Evolutionary conservation across 2,113 vertebrate genomes (phyloP), one percentile per base, ranked within the genome.

Genomic region (Hiodon alosoides): DNA sequence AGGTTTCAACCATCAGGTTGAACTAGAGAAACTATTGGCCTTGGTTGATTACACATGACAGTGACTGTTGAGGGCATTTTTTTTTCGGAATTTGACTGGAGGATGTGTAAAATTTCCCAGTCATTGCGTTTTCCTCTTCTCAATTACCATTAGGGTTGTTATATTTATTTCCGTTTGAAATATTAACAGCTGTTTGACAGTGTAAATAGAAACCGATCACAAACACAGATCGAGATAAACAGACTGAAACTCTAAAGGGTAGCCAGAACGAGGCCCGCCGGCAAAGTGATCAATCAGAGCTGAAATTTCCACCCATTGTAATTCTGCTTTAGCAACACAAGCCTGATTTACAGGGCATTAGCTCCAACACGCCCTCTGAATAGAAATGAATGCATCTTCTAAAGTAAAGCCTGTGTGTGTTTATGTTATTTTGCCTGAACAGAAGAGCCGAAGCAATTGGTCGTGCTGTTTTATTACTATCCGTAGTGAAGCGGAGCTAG

Each of bases 301-400:
- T 77, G 81, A 75, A 69, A 72, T 77, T 75, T 75, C 74, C 61
- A 74, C 72, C 69, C 62, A 71, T 76, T 78, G 74, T 72, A 81
- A 80, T 79, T 76, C 79, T 67, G 72, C 74, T 77, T 78, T 77
- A 83, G 66, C 76, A 79, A 73, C 69, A 76, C 64, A 79, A 80
- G 70, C 78, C 74, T 73, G 76, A 81, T 80, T 31, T 80, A 83
- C 67, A 66, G 55, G 74, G 74, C 76, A 75, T 81, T 79, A 78
- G 71, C 65, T 61, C 77, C 74, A 74, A 68, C 47, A 75, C 74
- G 58, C 68, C 52, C 62, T 59, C 65, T 74, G 79, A 81, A 74
- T 76, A 76, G 71, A 78, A 81, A 76, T 78, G 69, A 78, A 73
- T 73, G 59, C 52, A 8, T 53, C 60, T 55, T 60, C 7, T n/a